Evolutionary conservation across 1,140 invertebrate species (phyloP), one percentile per base, ranked within the genome.

Genomic region (Anagrus nilaparvatae): DNA sequence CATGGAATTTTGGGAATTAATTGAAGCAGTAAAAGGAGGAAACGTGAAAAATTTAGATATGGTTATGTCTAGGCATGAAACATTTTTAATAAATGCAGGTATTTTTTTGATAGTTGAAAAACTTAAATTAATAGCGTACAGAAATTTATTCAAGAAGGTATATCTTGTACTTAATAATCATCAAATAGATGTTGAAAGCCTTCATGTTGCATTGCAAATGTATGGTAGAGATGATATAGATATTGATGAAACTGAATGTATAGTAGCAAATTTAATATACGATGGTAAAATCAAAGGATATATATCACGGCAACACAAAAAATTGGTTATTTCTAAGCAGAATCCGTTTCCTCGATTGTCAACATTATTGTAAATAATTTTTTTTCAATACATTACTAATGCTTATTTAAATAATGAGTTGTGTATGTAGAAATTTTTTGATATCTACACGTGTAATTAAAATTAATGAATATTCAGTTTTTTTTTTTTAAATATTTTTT

Each of bases 71-170:
- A 75, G 78, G 30, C 81, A 96, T 55, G 90, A 97, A 65, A 66
- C 76, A 1, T 97, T 96, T 60, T 95, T 98, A 50, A 96, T 97
- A 40, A 83, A 83, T 52, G 91, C 82, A 56, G 94, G 94, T 24
- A 94, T 99, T 54, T 98, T 95, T 67, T 72, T 98, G 13, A 91
- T 98, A 57, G 79, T 99, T 6, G 94, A 98, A 58, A 97, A 97
- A 62, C 69, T 99, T 1, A 95, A 94, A 62, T 84, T 91, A 33
- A 87, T 94, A 30, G 87, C 93, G 0, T 97, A 96, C 59, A 77
- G 94, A 46, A 98, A 97, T 75, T 75, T 98, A 18, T 97, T 97
- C 57, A 93, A 94, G 56, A 94, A 92, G 78, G 90, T 97, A 52
- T 90, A 87, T 63, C 60, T 87, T 12, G 79, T 90, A 8, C 68